Percentiles rank a stretch among this genome's conserved stretches.
phyloP scores from a whole-genome alignment of 2,888 invertebrate genomes.

The Drosophila nr. fundita region DNA sequence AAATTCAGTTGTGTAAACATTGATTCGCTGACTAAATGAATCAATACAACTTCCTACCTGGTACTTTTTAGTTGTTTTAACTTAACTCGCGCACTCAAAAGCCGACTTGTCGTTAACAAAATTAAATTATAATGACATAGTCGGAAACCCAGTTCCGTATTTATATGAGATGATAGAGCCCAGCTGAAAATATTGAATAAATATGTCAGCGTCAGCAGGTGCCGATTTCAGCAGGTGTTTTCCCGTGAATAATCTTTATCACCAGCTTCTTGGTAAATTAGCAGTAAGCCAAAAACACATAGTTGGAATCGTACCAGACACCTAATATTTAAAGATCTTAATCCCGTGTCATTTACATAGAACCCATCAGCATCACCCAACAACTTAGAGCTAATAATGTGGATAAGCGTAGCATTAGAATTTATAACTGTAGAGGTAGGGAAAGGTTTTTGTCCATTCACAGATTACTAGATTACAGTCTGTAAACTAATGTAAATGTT shows the following conservation, averaged over 20 bases:
- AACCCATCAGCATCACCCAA: conserved; percentile 17
- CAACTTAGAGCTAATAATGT: conserved; percentile 3
- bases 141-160: conserved; percentile 32
- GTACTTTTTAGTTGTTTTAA: not conserved
- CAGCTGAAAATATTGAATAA: conserved; percentile 49
- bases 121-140: conserved; percentile 30
- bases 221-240: conserved; percentile 45
- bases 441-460: conserved; percentile 56
- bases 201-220: conserved; percentile 23
- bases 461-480: conserved; percentile 15
- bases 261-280: conserved; percentile 38
- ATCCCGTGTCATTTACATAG: conserved; percentile 23
- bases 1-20: conserved; percentile 47
- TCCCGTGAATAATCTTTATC: conserved; percentile 34
- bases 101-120: conserved; percentile 23
- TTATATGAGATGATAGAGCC: conserved; percentile 53
- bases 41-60: conserved; percentile 17
- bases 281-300: conserved; percentile 40
- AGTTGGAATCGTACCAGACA: conserved; percentile 58
- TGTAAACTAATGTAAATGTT: conserved; percentile 49
- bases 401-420: conserved; percentile 31
- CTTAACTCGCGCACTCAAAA: conserved; percentile 13
- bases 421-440: conserved; percentile 14
- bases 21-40: conserved; percentile 28
- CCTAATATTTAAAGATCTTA: conserved; percentile 39